phyloP scores from a whole-genome alignment of 2,888 invertebrate species.

The Piscicola geometra region DNA sequence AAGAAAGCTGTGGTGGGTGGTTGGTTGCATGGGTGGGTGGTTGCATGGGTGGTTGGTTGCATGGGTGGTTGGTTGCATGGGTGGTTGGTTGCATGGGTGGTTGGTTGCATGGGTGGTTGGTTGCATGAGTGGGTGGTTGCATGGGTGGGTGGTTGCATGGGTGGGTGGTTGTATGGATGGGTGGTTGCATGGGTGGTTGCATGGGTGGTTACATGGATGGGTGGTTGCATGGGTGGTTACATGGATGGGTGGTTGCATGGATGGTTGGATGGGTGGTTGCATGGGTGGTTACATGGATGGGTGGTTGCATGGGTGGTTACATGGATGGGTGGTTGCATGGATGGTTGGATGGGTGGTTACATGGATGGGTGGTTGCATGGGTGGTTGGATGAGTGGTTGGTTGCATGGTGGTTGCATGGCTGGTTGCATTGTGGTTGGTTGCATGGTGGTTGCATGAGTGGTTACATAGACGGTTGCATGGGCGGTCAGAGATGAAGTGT shows the following conservation, averaged over 20 bases:
- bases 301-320: not conserved
- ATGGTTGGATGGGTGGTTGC: not conserved
- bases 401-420: not conserved
- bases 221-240: not conserved
- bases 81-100: not conserved
- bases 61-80: not conserved
- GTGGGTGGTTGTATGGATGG: no score
- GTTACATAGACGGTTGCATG: not conserved
- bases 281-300: not conserved
- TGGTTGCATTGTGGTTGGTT: not conserved
- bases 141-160: not conserved
- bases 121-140: not conserved
- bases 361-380: not conserved
- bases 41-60: not conserved
- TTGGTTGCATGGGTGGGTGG: not conserved
- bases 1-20: slow-evolving; percentile 68
- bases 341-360: not conserved
- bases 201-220: not conserved
- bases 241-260: not conserved
- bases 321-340: not conserved
- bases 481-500: not conserved
- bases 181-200: not conserved
- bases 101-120: not conserved
- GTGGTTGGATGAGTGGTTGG: not conserved
- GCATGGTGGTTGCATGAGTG: not conserved